Percentiles rank a stretch among this genome's conserved stretches.
phyloP scores from a whole-genome alignment of 2,888 invertebrate species.

The Plutella xylostella region DNA sequence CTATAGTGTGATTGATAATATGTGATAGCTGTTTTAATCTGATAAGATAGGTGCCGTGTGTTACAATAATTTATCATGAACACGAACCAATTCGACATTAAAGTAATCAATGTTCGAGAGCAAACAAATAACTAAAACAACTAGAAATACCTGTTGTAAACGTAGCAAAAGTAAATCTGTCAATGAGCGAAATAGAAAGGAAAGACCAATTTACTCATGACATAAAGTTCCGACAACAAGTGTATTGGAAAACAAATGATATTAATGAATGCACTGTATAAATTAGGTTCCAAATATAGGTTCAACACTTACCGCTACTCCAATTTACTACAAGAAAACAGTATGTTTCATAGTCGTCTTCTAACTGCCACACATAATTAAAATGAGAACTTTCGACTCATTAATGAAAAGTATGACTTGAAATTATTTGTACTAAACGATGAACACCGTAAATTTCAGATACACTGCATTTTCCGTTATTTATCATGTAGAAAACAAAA shows the following conservation, averaged over 20 bases:
- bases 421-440: neutral
- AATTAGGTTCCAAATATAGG: neutral
- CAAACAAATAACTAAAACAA: neutral
- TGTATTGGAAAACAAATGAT: too few species aligned
- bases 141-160: neutral
- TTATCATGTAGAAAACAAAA: conserved; percentile 34
- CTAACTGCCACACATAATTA: conserved; percentile 55
- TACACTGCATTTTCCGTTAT: conserved; percentile 54
- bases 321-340: conserved; percentile 46
- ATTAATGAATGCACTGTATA: too few species aligned
- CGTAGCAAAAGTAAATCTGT: neutral
- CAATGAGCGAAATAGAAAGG: conserved; percentile 2
- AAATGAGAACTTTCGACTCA: conserved; percentile 24
- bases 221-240: neutral
- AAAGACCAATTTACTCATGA: neutral
- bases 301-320: conserved; percentile 54
- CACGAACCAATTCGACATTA: too few species aligned
- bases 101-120: too few species aligned
- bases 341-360: conserved; percentile 62
- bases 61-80: too few species aligned
- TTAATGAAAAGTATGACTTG: conserved; percentile 17
- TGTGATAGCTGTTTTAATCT: too few species aligned
- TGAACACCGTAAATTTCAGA: conserved; percentile 25
- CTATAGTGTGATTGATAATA: too few species aligned
- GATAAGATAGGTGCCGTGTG: too few species aligned